Conservation (phyloP, 2,888 invertebrate species). For the Drosophila rubida region DNA sequence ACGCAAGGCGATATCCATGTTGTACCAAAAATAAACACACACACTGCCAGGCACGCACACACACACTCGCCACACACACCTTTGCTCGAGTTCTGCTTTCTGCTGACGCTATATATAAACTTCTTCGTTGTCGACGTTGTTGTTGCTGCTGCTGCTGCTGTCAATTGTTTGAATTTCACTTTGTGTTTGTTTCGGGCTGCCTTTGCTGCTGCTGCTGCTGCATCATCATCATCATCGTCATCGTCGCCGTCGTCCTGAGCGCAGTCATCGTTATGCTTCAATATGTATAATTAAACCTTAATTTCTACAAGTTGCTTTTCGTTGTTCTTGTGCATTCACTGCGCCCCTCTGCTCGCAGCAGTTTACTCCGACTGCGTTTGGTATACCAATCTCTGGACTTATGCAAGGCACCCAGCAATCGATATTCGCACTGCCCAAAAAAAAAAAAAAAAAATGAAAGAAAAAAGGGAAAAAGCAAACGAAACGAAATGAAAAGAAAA, state of each 20-base stretch:
- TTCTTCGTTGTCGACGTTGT: conserved; percentile 39
- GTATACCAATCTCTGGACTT: conserved; percentile 75
- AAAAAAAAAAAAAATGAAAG: conserved; percentile 28
- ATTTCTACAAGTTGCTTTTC: conserved; percentile 55
- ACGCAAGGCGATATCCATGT: conserved; percentile 77
- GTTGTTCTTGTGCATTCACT: conserved; percentile 57
- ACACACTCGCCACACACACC: conserved; percentile 28
- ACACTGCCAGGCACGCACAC: conserved; percentile 32
- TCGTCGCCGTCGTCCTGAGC: conserved; percentile 5
- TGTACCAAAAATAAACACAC: conserved; percentile 65
- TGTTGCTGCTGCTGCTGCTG: conserved; percentile 24
- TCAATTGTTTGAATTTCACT: conserved; percentile 51
- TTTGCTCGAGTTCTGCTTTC: conserved; percentile 35
- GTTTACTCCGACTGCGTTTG: conserved; percentile 42
- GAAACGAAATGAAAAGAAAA: conserved; percentile 18
- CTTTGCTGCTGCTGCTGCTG: neutral
- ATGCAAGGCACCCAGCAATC: conserved; percentile 81
- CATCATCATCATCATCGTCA: conserved; percentile 20
- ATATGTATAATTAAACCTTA: conserved; percentile 68
- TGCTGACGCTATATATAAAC: conserved; percentile 55
- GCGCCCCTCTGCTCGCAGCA: neutral
- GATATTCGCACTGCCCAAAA: conserved; percentile 74
- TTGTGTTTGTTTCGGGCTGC: conserved; percentile 32
- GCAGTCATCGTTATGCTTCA: conserved; percentile 28
- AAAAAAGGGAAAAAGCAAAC: conserved; percentile 44